Conservation (phyloP, 2,113 vertebrate genomes). For the Anoura caudifer region DNA sequence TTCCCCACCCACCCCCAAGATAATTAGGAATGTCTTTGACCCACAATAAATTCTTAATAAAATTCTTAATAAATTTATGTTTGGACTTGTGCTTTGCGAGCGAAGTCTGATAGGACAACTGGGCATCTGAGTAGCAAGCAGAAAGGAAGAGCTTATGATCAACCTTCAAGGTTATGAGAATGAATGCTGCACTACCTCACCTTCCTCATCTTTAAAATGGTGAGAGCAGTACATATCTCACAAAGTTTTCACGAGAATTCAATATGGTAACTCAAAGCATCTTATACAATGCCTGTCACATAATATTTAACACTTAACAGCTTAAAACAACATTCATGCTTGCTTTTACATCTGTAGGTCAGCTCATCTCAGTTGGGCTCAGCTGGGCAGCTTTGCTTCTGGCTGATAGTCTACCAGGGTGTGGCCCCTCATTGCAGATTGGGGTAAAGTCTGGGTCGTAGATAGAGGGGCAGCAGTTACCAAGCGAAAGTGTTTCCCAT, state of each 20-base stretch:
- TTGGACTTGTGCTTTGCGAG: neutral
- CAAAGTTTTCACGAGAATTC: neutral
- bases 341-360: neutral
- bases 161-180: neutral
- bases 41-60: neutral
- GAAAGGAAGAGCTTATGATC: neutral
- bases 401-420: neutral
- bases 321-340: neutral
- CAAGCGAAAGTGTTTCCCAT: neutral
- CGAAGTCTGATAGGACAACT: neutral
- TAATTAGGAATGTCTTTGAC: neutral
- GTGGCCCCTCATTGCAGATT: neutral
- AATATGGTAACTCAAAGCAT: neutral
- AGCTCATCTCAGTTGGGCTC: neutral
- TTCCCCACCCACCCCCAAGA: neutral
- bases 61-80: neutral
- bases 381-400: neutral
- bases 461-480: neutral
- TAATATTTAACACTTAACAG: neutral
- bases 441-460: neutral
- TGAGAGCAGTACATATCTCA: neutral
- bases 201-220: neutral
- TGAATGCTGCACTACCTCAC: neutral
- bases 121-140: neutral
- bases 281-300: neutral